Evolutionary conservation across 2,797 vertebrate species (phyloP), one percentile per base, ranked within the genome.

Genomic region (Pelobates cultripes): DNA sequence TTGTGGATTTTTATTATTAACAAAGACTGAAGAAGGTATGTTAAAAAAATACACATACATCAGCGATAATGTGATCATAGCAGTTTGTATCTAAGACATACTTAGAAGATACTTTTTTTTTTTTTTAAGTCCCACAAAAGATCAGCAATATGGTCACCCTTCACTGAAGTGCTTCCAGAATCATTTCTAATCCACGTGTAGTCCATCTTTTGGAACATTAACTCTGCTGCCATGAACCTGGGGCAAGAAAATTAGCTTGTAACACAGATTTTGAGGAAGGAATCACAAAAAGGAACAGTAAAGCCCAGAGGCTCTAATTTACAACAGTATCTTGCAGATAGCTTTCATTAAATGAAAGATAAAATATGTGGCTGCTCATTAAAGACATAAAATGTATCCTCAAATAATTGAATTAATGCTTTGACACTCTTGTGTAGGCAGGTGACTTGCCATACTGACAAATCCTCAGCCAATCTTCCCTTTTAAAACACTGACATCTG

Each of bases 401-500:
- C 7, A 14, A 17, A 64, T 64, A 64, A 64, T n/a, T 10, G 42
- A 70, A 70, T 70, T 9, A 44, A 70, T 70, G 68, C 28, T 70
- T 45, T 45, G 68, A 70, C 68, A 70, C 4, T 3, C 43, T 9
- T 68, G 41, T 42, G 66, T 14, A 43, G 40, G 40, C 66, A 68
- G 61, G 61, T 68, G 5, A 12, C 66, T 43, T 68, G 66, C 41
- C 0, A 43, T 68, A 7, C 3, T 64, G 4, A 68, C 41, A 43
- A 68, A 68, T n/a, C 3, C 8, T 15, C 7, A 40, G 61, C 61
- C 61, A 64, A 64, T 64, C 28, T 28, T 28, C 14, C 17, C n/a
- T 64, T 64, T 64, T 64, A 40, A 41, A 64, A 64, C 14, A 64
- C 17, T 64, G 61, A 64, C 61, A 64, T 64, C 61, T 64, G 61